These are phyloP conservation scores for Drosophila pseudotakahashii DNA, from an alignment of 2,888 invertebrate genomes.

Conservation along the genomic window DNA sequence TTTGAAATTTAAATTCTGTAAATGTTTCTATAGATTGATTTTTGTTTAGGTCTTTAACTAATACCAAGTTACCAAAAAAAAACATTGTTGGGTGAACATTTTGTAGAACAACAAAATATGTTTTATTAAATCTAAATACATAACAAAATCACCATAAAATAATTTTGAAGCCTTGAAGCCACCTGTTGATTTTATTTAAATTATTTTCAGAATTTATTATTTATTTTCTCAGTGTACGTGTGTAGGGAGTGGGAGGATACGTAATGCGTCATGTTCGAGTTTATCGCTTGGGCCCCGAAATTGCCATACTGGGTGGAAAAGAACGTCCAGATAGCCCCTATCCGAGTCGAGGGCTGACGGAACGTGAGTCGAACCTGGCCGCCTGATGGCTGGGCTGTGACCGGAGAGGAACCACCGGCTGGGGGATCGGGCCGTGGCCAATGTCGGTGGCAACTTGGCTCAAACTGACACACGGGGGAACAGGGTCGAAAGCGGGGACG, in stretches of 20 bases:
- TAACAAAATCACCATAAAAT: too few relatives aligned
- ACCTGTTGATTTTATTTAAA: too few relatives aligned
- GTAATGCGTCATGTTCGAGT: slow-evolving; percentile 66
- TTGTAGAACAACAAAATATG: too few relatives aligned
- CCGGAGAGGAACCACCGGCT: slow-evolving; percentile 15
- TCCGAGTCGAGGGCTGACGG: slow-evolving; percentile 26
- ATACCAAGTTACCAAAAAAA: too few relatives aligned
- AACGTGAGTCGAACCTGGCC: slow-evolving; percentile 39
- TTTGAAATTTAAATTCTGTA: too few relatives aligned
- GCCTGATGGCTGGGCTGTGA: slow-evolving; percentile 35
- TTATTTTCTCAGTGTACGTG: slow-evolving; percentile 11
- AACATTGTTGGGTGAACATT: too few relatives aligned
- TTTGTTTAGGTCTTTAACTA: too few relatives aligned
- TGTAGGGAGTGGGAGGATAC: slow-evolving; percentile 31
- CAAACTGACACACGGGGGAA: slow-evolving; percentile 34
- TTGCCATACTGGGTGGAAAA: slow-evolving; percentile 41
- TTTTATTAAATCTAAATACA: too few relatives aligned
- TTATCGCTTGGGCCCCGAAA: slow-evolving; percentile 56
- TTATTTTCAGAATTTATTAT: too few relatives aligned
- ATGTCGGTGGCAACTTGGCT: slow-evolving; percentile 22
- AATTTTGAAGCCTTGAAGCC: too few relatives aligned
- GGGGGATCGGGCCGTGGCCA: slow-evolving; percentile 32
- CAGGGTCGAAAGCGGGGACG: not conserved
- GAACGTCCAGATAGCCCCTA: slow-evolving; percentile 25
- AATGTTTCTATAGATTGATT: too few relatives aligned